Evolutionary conservation across 2,113 vertebrate genomes (phyloP), one percentile per base, ranked within the genome.

Genomic region (Mungos mungo): DNA sequence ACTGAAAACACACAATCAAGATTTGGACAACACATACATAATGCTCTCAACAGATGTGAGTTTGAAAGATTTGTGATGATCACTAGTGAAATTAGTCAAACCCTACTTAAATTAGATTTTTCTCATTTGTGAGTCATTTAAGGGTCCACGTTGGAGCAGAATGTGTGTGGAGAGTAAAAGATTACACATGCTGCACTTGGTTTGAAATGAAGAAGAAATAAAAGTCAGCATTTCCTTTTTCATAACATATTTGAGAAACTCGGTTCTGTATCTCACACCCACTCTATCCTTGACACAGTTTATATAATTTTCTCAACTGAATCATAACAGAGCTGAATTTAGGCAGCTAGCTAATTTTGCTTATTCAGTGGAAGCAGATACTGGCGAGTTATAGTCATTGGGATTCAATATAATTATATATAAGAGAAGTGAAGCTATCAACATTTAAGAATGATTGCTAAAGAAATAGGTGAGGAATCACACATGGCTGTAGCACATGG

Each of bases 1-100:
- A 92, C 90, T 93, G 93, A 96, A 98, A 98, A 80, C 76, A 94
- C 72, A 97, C 84, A 98, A 98, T 98, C 95, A 97, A 95, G 96
- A 97, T 96, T 98, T 97, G 97, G 96, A 89, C 96, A 96, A 97
- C 95, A 97, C 84, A 96, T 95, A 50, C 87, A 92, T 97, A 97
- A 98, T 97, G 84, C 88, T 97, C 93, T 97, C 93, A 95, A 88
- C 97, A 98, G 97, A 98, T 97, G 97, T 85, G 69, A 79, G 60
- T 79, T 86, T 93, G 90, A 96, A 96, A 96, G 93, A 97, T 89
- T 80, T 76, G 83, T 85, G 95, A 95, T 97, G 76, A 97, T 97
- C 93, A 96, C 74, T 89, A 45, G 95, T 90, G 76, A 81, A 96
- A 97, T 97, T 95, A 97, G 96, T 97, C 90, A 97, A 94, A 92